Evolutionary conservation across 2,888 invertebrate species (phyloP).

Genomic region (Rotaria magnacalcarata): DNA sequence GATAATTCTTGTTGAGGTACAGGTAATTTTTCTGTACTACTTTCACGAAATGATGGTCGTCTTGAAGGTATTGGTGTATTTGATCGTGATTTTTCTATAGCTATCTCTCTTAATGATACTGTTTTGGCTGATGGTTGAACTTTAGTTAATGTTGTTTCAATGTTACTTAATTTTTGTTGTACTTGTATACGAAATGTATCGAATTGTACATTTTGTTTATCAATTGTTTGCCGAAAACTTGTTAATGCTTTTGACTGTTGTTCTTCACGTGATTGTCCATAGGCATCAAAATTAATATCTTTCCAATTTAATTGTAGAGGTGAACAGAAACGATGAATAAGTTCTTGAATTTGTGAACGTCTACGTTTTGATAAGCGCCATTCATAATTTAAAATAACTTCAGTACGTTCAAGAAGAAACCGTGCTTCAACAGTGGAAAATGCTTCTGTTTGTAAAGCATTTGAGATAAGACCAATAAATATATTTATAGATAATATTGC

Average conservation of each 20-base stretch:
- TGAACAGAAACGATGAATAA: neutral
- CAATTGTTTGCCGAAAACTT: conserved; percentile 22
- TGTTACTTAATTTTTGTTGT: conserved; percentile 35
- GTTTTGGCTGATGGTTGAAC: neutral
- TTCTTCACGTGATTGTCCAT: conserved; percentile 32
- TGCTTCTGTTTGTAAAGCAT: conserved; percentile 33
- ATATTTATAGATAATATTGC: conserved; percentile 26
- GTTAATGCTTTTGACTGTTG: neutral
- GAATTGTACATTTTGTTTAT: neutral
- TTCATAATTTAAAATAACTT: conserved; percentile 14
- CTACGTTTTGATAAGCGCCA: conserved; percentile 35
- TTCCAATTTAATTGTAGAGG: conserved; percentile 10
- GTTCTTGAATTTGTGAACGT: conserved; percentile 12
- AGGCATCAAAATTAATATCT: conserved; percentile 27
- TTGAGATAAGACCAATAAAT: conserved; percentile 23
- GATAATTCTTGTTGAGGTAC: neutral
- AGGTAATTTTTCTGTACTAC: neutral
- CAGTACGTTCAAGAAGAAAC: conserved; percentile 15
- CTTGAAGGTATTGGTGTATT: neutral
- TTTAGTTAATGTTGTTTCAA: conserved; percentile 20
- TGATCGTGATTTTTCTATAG: neutral
- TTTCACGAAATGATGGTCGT: neutral
- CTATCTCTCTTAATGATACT: too few species aligned
- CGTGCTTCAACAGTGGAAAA: conserved; percentile 33
- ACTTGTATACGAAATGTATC: conserved; percentile 14